Evolutionary conservation across 1,140 invertebrate genomes (phyloP), one percentile per base, ranked within the genome.

Genomic region (Laupala kohalensis): DNA sequence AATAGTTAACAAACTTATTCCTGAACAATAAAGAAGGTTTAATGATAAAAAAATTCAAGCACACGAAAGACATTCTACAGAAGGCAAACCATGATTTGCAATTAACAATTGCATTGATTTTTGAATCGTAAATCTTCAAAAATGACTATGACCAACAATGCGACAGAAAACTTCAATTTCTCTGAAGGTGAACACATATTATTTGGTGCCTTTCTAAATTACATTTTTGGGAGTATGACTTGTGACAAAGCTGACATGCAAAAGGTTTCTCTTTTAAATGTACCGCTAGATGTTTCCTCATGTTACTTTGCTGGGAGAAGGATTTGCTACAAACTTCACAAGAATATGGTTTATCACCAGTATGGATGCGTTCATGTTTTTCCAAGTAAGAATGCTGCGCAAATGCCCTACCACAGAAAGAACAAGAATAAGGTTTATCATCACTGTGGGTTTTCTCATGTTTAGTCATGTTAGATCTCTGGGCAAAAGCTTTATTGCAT

Each of bases 401-500:
- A 71, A 83, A 83, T 23, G 76, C 75, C 71, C 79, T 80, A 6
- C 76, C 73, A 73, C 81, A 83, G 64, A 77, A 74, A 26, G 75
- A 72, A 74, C 81, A 82, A 23, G 75, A 76, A 74, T 78, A 81
- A 2, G 80, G 80, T 63, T 79, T 75, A 64, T 79, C 76, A 67
- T 75, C 74, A 66, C 75, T 78, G 68, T 79, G 79, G 6, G 73
- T 75, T 15, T 72, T 69, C 67, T 72, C 74, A 72, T 80, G 79
- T 65, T 75, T 74, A 28, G 28, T 64, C n/a, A 75, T 25, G 62
- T 72, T 73, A 13, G 72, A 69, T 25, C 72, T 26, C 26, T 74
- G 76, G 12, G 77, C 77, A 75, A 81, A 81, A n/a, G 77, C 76
- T 71, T 79, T 80, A 13, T 76, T 76, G 75, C 81, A 82, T 12